Evolutionary conservation across 2,888 invertebrate genomes (phyloP), one percentile per base, ranked within the genome.

Genomic region (Dioctria linearis): DNA sequence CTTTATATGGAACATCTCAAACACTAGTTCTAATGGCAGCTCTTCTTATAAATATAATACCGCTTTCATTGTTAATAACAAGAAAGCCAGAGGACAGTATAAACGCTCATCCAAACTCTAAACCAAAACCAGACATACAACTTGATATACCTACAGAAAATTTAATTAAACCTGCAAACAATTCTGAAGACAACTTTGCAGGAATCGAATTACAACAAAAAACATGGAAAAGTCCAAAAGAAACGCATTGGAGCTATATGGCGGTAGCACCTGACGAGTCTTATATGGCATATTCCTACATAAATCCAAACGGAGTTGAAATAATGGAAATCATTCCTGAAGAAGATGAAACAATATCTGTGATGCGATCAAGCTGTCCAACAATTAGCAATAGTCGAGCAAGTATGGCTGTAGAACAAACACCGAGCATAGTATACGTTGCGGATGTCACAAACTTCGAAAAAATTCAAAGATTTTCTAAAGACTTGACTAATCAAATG

Each of bases 321-420:
- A 88, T 88, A 39, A 88, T 88, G 88, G 88, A 88, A 83, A 88
- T 88, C 25, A 88, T 88, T 81, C 88, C 89, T 49, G 88, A 88
- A 80, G 88, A 88, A 83, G 88, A 88, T 82, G 89, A 88, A 82
- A 88, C 85, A 11, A 81, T 86, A 39, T 88, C 89, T 5, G 83
- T 87, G 11, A 85, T 88, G 84, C 87, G 88, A 11, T 87, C 88
- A 6, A 89, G 89, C 80, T 86, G 86, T 25, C 86, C 86, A 2
- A 88, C 88, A 3, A 88, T 88, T 13, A 86, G 87, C 66, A 87
- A 87, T 75, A 75, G 75, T 8, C 57, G 61, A 69, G 80, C 11
- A 63, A 78, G 69, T 57, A 2, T 25, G 25, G 25, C 25, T 25
- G 69, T 49, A 46, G 81, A 66, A 57, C 57, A 43, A 3, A 11